Conservation (phyloP, 23 tunicate genomes). For the Styela plicata region DNA sequence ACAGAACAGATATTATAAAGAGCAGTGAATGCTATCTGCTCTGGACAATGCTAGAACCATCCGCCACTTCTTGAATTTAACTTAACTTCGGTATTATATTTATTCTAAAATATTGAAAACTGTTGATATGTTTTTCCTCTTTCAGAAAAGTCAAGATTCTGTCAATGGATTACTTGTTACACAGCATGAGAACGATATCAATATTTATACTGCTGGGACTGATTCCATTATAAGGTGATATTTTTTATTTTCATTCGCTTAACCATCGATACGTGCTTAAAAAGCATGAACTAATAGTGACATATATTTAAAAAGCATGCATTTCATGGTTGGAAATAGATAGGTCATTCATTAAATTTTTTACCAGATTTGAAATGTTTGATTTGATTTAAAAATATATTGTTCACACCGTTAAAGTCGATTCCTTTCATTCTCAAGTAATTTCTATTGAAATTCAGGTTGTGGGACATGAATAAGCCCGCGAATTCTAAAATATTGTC, state of each 20-base stretch:
- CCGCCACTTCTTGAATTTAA: no score
- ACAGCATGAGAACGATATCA: conserved; percentile 28
- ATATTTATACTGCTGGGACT: conserved; percentile 78
- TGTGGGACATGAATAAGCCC: conserved; percentile 67
- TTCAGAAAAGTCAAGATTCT: conserved; percentile 61
- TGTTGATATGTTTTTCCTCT: background rate
- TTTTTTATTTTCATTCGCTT: no score
- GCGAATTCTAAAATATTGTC: conserved; percentile 57
- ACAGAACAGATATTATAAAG: no score
- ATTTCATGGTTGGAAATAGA: background rate
- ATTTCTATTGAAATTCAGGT: no score
- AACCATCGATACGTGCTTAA: no score
- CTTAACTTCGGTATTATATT: no score
- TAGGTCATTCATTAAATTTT: background rate
- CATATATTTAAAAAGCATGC: no score
- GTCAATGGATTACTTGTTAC: conserved; percentile 67
- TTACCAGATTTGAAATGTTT: background rate
- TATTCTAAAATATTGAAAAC: no score
- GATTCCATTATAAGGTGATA: conserved; percentile 62
- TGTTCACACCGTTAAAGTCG: background rate
- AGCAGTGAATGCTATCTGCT: no score
- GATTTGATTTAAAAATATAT: background rate
- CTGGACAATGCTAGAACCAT: no score
- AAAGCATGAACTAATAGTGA: no score
- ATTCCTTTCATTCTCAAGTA: background rate